Conservation (phyloP, 1,140 invertebrate genomes). For the Brachionus rubens region DNA sequence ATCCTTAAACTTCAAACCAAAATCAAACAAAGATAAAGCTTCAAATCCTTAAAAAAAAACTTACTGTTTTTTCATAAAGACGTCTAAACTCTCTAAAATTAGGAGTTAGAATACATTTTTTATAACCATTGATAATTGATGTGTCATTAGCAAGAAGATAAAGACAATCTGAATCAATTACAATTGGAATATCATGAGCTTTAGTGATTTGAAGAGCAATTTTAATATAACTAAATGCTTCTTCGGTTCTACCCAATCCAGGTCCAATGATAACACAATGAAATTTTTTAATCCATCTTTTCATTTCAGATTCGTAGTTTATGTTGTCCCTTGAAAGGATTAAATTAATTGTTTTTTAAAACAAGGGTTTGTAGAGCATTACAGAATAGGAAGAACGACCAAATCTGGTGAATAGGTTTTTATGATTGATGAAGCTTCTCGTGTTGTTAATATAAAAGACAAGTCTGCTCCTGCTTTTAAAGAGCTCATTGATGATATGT, state of each 20-base stretch:
- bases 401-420: slow-evolving; percentile 94
- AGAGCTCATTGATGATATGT: slow-evolving; percentile 83
- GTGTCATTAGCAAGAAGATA: slow-evolving; percentile 75
- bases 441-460: slow-evolving; percentile 81
- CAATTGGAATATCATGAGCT: slow-evolving; percentile 31
- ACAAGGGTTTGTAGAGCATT: no score
- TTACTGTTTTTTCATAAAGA: slow-evolving; percentile 66
- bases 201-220: slow-evolving; percentile 49
- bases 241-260: slow-evolving; percentile 74
- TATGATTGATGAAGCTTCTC: slow-evolving; percentile 77
- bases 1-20: neutral
- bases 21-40: no score
- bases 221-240: neutral
- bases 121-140: slow-evolving; percentile 73
- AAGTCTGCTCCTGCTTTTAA: slow-evolving; percentile 81
- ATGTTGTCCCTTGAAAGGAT: neutral
- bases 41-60: no score
- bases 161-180: slow-evolving; percentile 70
- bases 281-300: slow-evolving; percentile 73
- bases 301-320: neutral
- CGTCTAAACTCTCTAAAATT: slow-evolving; percentile 86
- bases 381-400: slow-evolving; percentile 85
- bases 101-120: slow-evolving; percentile 79
- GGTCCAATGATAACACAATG: slow-evolving; percentile 87
- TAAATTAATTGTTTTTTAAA: no score